These are phyloP conservation scores for Platyura marginata DNA, from an alignment of 1,140 invertebrate genomes.

Conservation along the genomic window DNA sequence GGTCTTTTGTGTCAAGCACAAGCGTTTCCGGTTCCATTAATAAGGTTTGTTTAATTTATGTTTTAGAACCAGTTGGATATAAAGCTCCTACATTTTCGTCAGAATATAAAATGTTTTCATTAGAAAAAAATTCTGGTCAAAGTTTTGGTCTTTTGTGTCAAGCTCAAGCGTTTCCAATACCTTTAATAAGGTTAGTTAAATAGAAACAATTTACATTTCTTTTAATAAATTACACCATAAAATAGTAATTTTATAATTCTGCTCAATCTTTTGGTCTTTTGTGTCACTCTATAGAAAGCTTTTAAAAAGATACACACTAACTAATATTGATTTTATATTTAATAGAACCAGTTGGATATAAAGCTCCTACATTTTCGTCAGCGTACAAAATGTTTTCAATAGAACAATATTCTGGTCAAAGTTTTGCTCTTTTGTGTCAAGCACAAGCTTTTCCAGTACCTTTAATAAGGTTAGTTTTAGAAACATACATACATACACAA, in stretches of 20 bases:
- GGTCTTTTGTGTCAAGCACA: conserved; percentile 53
- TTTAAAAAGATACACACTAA: too few relatives aligned
- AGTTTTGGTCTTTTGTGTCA: conserved; percentile 52
- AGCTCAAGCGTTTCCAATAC: conserved; percentile 49
- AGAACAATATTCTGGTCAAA: conserved; percentile 19
- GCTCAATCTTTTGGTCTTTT: too few relatives aligned
- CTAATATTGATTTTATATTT: too few relatives aligned
- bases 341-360: conserved; percentile 45
- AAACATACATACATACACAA: too few relatives aligned
- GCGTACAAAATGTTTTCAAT: conserved; percentile 43
- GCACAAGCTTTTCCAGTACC: conserved; percentile 30
- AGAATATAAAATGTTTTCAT: conserved; percentile 45
- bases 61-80: conserved; percentile 28
- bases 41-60: background rate
- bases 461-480: conserved; percentile 25
- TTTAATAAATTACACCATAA: too few relatives aligned
- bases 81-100: conserved; percentile 33
- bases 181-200: conserved; percentile 41
- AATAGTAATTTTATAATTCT: too few relatives aligned
- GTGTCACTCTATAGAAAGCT: too few relatives aligned
- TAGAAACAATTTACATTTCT: background rate
- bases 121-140: conserved; percentile 29
- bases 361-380: conserved; percentile 42
- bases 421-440: conserved; percentile 51
- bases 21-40: conserved; percentile 38